Evolutionary conservation across 2,888 invertebrate species (phyloP).

Genomic region (Drymonia ruficornis): DNA sequence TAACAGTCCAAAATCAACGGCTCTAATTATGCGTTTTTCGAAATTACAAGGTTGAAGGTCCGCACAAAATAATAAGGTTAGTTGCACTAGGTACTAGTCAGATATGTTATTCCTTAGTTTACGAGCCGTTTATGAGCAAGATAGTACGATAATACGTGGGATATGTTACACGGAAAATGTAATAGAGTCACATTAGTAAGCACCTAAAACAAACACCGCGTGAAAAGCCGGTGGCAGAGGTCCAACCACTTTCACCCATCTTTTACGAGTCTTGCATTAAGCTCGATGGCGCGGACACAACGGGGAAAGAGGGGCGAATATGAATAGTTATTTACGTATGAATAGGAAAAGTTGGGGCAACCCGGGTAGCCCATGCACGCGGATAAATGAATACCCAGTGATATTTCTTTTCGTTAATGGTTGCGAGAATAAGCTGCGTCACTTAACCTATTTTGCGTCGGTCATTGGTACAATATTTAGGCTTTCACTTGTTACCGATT

Average conservation of each 20-base stretch:
- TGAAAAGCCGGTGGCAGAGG: slow-evolving; percentile 14
- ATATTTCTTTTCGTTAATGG: slow-evolving; percentile 4
- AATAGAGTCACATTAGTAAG: neutral
- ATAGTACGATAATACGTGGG: neutral
- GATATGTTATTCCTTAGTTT: neutral
- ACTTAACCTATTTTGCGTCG: slow-evolving; percentile 3
- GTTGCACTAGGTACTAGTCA: too few species aligned
- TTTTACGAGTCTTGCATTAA: slow-evolving; percentile 33
- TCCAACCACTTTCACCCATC: slow-evolving; percentile 17
- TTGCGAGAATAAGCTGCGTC: neutral
- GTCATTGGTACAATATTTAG: neutral
- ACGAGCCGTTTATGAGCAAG: neutral
- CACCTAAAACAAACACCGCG: neutral
- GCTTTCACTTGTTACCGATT: neutral
- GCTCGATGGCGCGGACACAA: slow-evolving; percentile 32
- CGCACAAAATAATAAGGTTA: too few species aligned
- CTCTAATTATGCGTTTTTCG: too few species aligned
- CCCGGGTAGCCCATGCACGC: slow-evolving; percentile 1
- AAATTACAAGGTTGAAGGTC: too few species aligned
- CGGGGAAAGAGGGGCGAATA: slow-evolving; percentile 18
- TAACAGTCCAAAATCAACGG: too few species aligned
- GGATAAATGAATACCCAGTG: slow-evolving; percentile 4
- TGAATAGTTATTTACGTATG: slow-evolving; percentile 33
- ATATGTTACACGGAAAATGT: slow-evolving; percentile 7
- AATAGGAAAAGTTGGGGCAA: slow-evolving; percentile 8